Evolutionary conservation across 2,113 vertebrate genomes (phyloP).

Genomic region (Aramus guarauna): DNA sequence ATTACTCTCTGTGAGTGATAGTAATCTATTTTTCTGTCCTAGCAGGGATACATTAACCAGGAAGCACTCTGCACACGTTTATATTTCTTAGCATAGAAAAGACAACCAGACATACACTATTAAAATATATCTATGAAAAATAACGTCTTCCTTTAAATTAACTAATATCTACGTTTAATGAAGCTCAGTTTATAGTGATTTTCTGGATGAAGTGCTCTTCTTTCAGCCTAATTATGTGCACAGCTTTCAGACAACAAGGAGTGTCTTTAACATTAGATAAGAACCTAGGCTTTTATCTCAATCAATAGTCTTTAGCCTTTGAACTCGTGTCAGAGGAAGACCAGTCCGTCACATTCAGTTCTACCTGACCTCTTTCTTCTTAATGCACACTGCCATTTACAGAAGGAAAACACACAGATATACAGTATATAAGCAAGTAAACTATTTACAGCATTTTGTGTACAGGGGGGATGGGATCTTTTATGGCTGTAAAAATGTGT

Average conservation of each 20-base stretch:
- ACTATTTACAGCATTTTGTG: conserved; percentile 38
- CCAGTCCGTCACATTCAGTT: conserved; percentile 75
- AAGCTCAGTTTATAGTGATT: conserved; percentile 75
- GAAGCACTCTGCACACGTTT: conserved; percentile 46
- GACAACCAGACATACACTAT: conserved; percentile 58
- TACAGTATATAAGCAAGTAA: conserved; percentile 41
- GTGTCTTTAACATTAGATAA: conserved; percentile 83
- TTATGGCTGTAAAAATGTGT: conserved; percentile 78
- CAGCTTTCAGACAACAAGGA: conserved; percentile 78
- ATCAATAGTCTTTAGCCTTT: conserved; percentile 88
- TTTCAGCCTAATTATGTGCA: conserved; percentile 78
- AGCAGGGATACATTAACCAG: conserved; percentile 60
- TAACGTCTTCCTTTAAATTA: conserved; percentile 75
- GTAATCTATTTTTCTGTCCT: conserved; percentile 70
- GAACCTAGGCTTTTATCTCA: conserved; percentile 83
- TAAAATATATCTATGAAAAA: conserved; percentile 76
- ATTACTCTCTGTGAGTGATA: conserved; percentile 39
- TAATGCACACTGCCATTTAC: conserved; percentile 74
- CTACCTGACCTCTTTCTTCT: conserved; percentile 79
- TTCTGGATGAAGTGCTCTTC: conserved; percentile 72
- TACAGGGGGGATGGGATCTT: conserved; percentile 44
- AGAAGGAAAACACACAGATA: conserved; percentile 64
- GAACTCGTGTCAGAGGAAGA: conserved; percentile 78
- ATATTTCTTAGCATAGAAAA: conserved; percentile 68
- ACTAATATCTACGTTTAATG: conserved; percentile 76